Evolutionary conservation across 2,113 vertebrate species (phyloP), one percentile per base, ranked within the genome.

Genomic region (Camelus dromedarius): DNA sequence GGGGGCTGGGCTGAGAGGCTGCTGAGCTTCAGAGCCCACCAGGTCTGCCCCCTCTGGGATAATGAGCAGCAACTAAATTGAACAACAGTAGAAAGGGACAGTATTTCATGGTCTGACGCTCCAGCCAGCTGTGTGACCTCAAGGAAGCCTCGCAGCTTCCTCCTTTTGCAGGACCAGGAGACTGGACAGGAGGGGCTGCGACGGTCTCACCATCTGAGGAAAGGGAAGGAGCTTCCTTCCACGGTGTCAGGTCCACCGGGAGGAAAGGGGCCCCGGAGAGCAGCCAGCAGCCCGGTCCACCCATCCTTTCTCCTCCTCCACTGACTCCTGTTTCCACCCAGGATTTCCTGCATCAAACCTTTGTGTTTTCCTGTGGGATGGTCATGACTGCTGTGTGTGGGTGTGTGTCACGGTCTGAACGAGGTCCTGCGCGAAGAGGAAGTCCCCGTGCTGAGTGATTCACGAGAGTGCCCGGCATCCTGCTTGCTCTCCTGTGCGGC

Each of bases 121-220:
- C 30, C 26, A 69, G 50, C 83, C 48, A 46, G 69, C 73, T 87
- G 32, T 46, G 38, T 87, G 83, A 73, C 48, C 92, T 76, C 52
- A 50, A 90, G 75, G 90, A 92, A 87, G 80, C 80, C 79, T 26
- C 1, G 0, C n/a, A 28, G 73, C 81, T 93, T 96, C 90, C 42
- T 89, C 72, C 72, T 84, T 83, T 56, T 73, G 84, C 52, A 77
- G 81, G 88, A 32, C 28, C 2, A 8, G 75, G 58, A 30, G n/a
- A 28, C 6, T 62, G 67, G 38, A 79, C 76, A 26, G 70, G 64
- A 84, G 2, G 38, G 24, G 11, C 22, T 42, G 18, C 24, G 32
- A 11, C 0, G 0, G 30, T 70, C 20, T 81, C 11, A 12, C 48
- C 28, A 28, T 60, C 52, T 84, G 48, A 60, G 4, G 13, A 79